Evolutionary conservation across 2,797 vertebrate genomes (phyloP).

Genomic region (Sternotherus odoratus): DNA sequence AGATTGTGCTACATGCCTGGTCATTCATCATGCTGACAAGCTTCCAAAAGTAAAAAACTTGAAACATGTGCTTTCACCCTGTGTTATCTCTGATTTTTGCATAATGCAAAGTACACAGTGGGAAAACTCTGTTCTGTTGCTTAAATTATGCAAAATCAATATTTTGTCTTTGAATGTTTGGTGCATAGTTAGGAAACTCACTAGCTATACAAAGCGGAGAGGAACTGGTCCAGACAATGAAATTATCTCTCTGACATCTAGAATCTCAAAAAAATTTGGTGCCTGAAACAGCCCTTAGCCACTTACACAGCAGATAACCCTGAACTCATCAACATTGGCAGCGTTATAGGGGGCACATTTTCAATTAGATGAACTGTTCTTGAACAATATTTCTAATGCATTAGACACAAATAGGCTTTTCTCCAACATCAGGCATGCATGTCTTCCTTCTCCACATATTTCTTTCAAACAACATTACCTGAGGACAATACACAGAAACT

Average conservation of each 20-base stretch:
- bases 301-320: background rate
- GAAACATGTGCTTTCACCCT: background rate
- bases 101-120: background rate
- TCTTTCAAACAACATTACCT: background rate
- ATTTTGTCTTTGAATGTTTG: background rate
- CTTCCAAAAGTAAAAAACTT: background rate
- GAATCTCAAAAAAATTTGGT: fast-evolving
- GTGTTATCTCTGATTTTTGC: background rate
- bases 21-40: background rate
- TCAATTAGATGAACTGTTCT: slow-evolving; percentile 12
- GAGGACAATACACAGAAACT: fast-evolving
- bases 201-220: background rate
- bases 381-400: background rate
- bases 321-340: background rate
- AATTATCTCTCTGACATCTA: slow-evolving; percentile 8
- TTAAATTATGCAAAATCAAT: fast-evolving
- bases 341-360: background rate
- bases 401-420: background rate
- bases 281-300: fast-evolving
- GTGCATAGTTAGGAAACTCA: background rate
- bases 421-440: background rate
- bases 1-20: background rate
- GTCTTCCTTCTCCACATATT: background rate
- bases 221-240: slow-evolving; percentile 3
- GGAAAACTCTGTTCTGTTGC: background rate